Base-by-base conservation (phyloP, 1,140 invertebrate species). In the Nebria ingens region DNA sequence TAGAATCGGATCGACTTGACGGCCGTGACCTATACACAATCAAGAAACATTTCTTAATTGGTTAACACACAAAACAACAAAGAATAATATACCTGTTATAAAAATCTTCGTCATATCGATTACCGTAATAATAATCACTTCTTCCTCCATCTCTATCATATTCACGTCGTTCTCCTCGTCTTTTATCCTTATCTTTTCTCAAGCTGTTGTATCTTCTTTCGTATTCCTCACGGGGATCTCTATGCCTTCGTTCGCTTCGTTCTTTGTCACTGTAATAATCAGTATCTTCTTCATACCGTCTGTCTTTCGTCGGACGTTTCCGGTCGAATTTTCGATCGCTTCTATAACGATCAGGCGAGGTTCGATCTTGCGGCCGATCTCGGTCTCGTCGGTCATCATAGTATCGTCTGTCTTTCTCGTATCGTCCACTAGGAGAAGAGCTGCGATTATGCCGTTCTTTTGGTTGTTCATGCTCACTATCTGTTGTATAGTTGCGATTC, bases 111-210 rank as follows among this genome's bases (percentile, higher is more conserved):
- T 66, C 68, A n/a, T 74, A 72, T 42, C 74, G 68, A 45, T 68
- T 67, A 51, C 71, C 69, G 49, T 74, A 73, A 64, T 77, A 76
- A 58, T 76, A 76, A 58, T 77, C 74, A 19, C 74, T 72, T 21
- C 54, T 56, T 25, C 59, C 58, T 22, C 56, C 11, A 50, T 60
- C 56, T 21, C 59, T 59, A 19, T 50, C 51, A 45, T 58, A 60
- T 49, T 65, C 60, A 25, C 62, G 58, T 13, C 59, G 34, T 57
- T 65, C 64, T 17, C 67, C 66, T 58, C 68, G 61, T 55, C 68
- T 55, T 19, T 59, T 58, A 22, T 67, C 65, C 34, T 65, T 62
- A 3, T 60, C 65, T 38, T 61, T 63, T 34, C 62, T 51, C 21
- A 68, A 60, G 61, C 64, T 69, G 52, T 53, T 59, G 50, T 66